phyloP scores from a whole-genome alignment of 2,888 invertebrate species.

The Pyrgus malvae region DNA sequence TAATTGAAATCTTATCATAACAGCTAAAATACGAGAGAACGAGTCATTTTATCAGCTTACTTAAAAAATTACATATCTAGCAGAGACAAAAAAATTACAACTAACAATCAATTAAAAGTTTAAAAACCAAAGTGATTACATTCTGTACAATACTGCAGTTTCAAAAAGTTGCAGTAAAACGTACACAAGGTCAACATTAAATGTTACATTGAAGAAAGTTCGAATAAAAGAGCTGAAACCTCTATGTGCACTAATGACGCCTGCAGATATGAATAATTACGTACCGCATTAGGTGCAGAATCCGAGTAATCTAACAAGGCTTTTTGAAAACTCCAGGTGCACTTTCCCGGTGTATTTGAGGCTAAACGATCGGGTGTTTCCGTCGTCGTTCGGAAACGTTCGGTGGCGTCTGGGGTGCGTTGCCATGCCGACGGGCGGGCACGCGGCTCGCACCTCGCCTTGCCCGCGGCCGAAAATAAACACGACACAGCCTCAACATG shows the following conservation, averaged over 20 bases:
- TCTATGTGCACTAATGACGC: constrained; percentile 22
- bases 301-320: constrained; percentile 35
- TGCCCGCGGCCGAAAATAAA: constrained; percentile 72
- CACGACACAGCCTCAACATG: constrained; percentile 45
- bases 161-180: neutral
- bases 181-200: constrained; percentile 5
- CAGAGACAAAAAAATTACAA: no score
- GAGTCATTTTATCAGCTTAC: no score
- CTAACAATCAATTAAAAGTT: neutral
- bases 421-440: constrained; percentile 64
- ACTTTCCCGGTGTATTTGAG: constrained; percentile 36
- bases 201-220: neutral
- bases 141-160: neutral
- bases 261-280: constrained; percentile 30
- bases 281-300: constrained; percentile 30
- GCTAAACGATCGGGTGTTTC: constrained; percentile 43
- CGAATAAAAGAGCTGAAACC: neutral
- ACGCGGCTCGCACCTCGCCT: constrained; percentile 54
- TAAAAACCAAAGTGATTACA: neutral
- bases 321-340: constrained; percentile 35
- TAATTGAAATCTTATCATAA: no score
- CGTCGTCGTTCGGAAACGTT: constrained; percentile 49
- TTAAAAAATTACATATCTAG: no score
- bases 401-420: constrained; percentile 72
- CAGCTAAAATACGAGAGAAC: no score